Evolutionary conservation across 2,888 invertebrate genomes (phyloP), one percentile per base, ranked within the genome.

Genomic region (Aphrophora alni): DNA sequence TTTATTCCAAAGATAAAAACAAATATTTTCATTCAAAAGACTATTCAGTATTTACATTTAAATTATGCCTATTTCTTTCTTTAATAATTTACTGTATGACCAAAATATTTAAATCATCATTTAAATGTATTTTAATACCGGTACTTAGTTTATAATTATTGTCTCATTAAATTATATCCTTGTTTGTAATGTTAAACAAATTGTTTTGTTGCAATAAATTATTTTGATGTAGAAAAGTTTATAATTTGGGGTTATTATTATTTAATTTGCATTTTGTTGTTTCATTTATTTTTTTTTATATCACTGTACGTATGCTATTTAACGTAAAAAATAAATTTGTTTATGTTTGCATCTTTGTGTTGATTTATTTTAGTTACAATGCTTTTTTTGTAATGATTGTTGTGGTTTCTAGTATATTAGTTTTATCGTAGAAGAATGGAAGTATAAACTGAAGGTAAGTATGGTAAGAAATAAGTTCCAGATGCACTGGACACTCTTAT

Each of bases 341-440:
- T 78, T 78, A 78, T 78, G 78, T 78, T 78, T 78, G 78, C 78
- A 78, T 78, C 44, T 38, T 78, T 78, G 71, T 71, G 78, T 78
- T 78, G 44, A 59, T 59, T 59, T 59, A 59, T 59, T 59, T 59
- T 4, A 59, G 59, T 59, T 59, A 59, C 59, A 21, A 44, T 59
- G 59, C 21, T 59, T 59, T 59, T 59, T 59, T 59, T 59, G 59
- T 59, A 59, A 7, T 21, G 21, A 59, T 4, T 59, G n/a, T 59
- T 59, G 21, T 59, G 59, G n/a, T 10, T n/a, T 59, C 21, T 59
- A 59, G 4, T 59, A 21, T 59, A 3, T 21, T 59, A 2, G n/a
- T 59, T n/a, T n/a, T 59, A 21, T 59, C 21, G 21, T 4, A n/a
- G 10, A 59, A 59, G 4, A 59, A 14, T 44, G 44, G 2, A 44